phyloP scores from a whole-genome alignment of 53 echinoderm and acorn worm species.

The Pentamera pediparva region DNA sequence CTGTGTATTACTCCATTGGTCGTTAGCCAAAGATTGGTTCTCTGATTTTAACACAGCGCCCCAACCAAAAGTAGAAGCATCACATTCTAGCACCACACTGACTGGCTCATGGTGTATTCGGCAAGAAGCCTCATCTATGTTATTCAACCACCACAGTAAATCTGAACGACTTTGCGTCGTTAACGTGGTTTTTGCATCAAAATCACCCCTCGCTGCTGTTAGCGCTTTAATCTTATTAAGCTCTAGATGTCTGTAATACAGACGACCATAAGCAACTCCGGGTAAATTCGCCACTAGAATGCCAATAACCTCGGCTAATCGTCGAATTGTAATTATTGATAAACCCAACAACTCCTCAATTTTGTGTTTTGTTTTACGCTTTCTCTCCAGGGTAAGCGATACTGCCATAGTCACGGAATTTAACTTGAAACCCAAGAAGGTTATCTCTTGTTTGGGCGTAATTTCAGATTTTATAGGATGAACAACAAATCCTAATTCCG shows the following conservation, averaged over 20 bases:
- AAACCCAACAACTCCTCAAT: not conserved
- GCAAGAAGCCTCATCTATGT: constrained; percentile 8
- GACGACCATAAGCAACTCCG: constrained; percentile 14
- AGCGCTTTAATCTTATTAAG: constrained; percentile 9
- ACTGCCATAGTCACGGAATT: constrained; percentile 43
- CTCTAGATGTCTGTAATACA: constrained; percentile 9
- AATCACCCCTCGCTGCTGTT: constrained; percentile 1
- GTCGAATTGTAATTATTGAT: constrained; percentile 1
- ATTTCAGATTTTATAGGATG: constrained; percentile 36
- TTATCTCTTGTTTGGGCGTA: constrained; percentile 32
- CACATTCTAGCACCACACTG: not conserved
- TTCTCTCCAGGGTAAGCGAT: constrained; percentile 18
- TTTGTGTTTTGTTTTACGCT: not conserved
- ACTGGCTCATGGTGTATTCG: not conserved
- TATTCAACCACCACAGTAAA: constrained; percentile 19
- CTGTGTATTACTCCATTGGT: not conserved
- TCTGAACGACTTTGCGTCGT: not conserved
- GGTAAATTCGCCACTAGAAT: constrained; percentile 11
- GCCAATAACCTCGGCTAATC: constrained; percentile 16
- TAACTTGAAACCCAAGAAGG: constrained; percentile 37
- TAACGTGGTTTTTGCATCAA: constrained; percentile 23
- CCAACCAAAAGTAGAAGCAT: constrained; percentile 44
- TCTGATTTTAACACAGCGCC: constrained; percentile 3
- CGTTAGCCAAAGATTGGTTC: constrained; percentile 35
- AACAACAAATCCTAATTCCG: constrained; percentile 4